A percentile compares a stretch with the other conserved stretches of the same genome.
These are phyloP conservation scores for Steromphala cineraria DNA, from an alignment of 2,888 invertebrate species.

Conservation along the genomic window DNA sequence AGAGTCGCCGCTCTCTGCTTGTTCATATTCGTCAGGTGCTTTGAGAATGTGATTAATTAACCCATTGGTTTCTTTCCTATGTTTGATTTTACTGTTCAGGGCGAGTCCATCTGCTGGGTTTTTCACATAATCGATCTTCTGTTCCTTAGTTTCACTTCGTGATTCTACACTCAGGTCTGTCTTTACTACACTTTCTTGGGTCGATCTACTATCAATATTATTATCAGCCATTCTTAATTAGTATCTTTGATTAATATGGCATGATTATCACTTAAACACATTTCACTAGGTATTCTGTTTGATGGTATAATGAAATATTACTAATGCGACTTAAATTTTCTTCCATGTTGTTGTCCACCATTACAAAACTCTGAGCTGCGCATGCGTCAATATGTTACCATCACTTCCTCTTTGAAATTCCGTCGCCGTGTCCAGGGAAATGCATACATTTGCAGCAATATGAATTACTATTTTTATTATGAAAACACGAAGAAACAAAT, in stretches of 20 bases:
- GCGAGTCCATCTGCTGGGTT: neutral
- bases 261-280: neutral
- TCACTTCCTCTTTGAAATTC: neutral
- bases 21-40: slow-evolving; percentile 31
- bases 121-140: slow-evolving; percentile 17
- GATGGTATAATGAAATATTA: neutral
- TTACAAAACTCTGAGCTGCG: neutral
- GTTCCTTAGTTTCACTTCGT: neutral
- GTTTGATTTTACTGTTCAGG: slow-evolving; percentile 41
- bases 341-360: slow-evolving; percentile 8
- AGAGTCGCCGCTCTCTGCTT: slow-evolving; percentile 34
- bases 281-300: neutral
- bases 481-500: no score
- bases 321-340: neutral
- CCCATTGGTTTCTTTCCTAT: slow-evolving; percentile 53
- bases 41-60: slow-evolving; percentile 38
- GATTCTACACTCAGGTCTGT: neutral
- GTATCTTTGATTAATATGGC: neutral
- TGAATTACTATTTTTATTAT: no score
- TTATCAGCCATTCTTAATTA: neutral
- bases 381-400: neutral
- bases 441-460: no score
- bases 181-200: neutral
- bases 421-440: neutral
- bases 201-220: neutral